These are phyloP conservation scores for Drosophila limbata DNA, from an alignment of 2,888 invertebrate genomes.

Conservation along the genomic window DNA sequence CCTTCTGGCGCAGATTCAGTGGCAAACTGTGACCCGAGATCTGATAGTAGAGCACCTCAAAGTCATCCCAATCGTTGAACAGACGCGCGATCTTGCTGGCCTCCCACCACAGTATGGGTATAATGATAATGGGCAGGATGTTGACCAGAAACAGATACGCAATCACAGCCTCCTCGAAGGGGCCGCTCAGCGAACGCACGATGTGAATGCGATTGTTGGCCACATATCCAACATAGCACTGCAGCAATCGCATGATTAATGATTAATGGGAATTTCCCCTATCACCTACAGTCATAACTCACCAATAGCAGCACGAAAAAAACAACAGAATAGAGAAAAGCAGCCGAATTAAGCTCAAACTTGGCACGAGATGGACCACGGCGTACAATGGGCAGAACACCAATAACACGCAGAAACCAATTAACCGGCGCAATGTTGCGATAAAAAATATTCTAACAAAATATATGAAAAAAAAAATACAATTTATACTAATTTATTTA, in stretches of 20 bases:
- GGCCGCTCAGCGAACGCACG: conserved; percentile 88
- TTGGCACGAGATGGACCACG: conserved; percentile 86
- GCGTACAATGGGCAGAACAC: conserved; percentile 88
- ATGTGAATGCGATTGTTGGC: conserved; percentile 88
- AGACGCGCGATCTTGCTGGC: conserved; percentile 87
- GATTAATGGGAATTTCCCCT: neutral
- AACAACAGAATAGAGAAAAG: conserved; percentile 87
- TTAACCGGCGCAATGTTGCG: conserved; percentile 86
- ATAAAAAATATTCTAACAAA: conserved; percentile 84
- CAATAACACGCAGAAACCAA: conserved; percentile 86
- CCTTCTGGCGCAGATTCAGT: conserved; percentile 87
- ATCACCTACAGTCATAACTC: conserved; percentile 27
- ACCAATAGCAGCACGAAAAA: conserved; percentile 86
- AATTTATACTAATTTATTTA: neutral
- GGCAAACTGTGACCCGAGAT: conserved; percentile 87
- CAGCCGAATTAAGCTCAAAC: conserved; percentile 86
- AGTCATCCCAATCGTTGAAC: conserved; percentile 88
- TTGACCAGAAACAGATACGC: conserved; percentile 91
- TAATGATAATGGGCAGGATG: conserved; percentile 88
- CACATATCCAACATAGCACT: conserved; percentile 87
- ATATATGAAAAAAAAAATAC: neutral
- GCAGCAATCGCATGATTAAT: conserved; percentile 3
- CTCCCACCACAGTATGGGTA: conserved; percentile 90
- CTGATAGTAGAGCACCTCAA: conserved; percentile 89
- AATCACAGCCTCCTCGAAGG: conserved; percentile 91